phyloP scores from a whole-genome alignment of 2,797 vertebrate genomes.

The Fistularia tabacaria region DNA sequence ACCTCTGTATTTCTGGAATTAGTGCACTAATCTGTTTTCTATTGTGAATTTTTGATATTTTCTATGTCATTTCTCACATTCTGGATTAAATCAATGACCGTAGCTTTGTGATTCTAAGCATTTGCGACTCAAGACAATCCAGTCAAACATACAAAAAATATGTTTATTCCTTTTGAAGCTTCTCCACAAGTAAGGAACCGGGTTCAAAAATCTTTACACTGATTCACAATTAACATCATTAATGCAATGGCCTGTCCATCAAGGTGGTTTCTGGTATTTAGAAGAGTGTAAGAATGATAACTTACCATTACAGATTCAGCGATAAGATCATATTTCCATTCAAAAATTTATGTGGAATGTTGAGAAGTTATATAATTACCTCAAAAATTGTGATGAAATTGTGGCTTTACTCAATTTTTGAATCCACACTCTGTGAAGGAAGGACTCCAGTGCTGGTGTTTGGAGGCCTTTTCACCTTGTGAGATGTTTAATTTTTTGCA shows the following conservation, averaged over 20 bases:
- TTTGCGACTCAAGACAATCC: constrained; percentile 5
- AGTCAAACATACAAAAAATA: constrained; percentile 14
- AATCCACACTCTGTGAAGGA: constrained; percentile 12
- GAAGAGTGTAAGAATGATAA: too few relatives aligned
- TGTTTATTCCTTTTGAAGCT: constrained; percentile 29
- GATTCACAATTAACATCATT: neutral
- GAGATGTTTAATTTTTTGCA: constrained; percentile 7
- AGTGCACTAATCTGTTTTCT: too few relatives aligned
- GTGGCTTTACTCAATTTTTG: constrained; percentile 1
- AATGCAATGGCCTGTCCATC: neutral
- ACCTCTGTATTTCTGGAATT: too few relatives aligned
- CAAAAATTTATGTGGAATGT: neutral
- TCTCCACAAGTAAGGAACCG: neutral
- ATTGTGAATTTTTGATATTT: too few relatives aligned
- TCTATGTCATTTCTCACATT: too few relatives aligned
- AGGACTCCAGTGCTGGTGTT: constrained; percentile 27
- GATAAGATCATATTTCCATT: neutral
- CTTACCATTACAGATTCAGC: too few relatives aligned
- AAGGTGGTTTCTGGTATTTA: too few relatives aligned
- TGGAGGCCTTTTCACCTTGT: constrained; percentile 7
- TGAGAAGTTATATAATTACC: neutral
- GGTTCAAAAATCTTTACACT: constrained; percentile 4
- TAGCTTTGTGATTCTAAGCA: neutral
- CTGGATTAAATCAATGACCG: too few relatives aligned
- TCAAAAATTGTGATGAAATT: neutral